Conservation (phyloP, 92 coral and sea anemone genomes). For the Phenganax subtilis region DNA sequence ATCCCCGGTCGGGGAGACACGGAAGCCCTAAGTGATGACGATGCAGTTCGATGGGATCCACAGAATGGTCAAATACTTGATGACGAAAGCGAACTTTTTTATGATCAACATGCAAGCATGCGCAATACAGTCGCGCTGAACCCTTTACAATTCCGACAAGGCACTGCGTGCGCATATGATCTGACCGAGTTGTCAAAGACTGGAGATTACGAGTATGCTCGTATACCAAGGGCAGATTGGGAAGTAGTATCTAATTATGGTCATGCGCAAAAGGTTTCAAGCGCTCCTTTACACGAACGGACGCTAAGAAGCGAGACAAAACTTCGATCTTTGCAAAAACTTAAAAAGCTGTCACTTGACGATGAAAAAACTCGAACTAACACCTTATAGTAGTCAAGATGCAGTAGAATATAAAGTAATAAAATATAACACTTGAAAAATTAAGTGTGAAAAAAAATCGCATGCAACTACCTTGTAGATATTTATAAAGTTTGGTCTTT, state of each 20-base stretch:
- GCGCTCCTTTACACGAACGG: background rate
- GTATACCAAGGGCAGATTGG: background rate
- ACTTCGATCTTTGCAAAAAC: conserved; percentile 18
- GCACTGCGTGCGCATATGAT: conserved; percentile 29
- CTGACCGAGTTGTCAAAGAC: conserved; percentile 25
- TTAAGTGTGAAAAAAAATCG: too few species aligned
- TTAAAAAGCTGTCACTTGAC: conserved; percentile 25
- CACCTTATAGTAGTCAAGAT: too few species aligned
- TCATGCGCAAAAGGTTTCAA: conserved; percentile 4
- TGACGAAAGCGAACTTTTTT: background rate
- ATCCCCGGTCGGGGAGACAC: conserved; percentile 57
- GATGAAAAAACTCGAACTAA: background rate
- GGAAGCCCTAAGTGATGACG: conserved; percentile 20
- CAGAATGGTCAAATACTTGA: background rate
- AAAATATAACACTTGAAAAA: too few species aligned
- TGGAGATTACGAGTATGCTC: conserved; percentile 13
- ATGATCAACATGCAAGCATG: conserved; percentile 16
- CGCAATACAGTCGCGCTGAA: conserved; percentile 31
- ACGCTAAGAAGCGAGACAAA: conserved; percentile 4
- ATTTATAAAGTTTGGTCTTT: too few species aligned
- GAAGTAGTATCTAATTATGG: conserved; percentile 13
- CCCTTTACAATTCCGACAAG: conserved; percentile 26
- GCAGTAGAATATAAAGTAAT: background rate
- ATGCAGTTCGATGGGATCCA: conserved; percentile 5
- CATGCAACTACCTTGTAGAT: too few species aligned